phyloP scores from a whole-genome alignment of 1,140 invertebrate genomes.

The Fopius arisanus region DNA sequence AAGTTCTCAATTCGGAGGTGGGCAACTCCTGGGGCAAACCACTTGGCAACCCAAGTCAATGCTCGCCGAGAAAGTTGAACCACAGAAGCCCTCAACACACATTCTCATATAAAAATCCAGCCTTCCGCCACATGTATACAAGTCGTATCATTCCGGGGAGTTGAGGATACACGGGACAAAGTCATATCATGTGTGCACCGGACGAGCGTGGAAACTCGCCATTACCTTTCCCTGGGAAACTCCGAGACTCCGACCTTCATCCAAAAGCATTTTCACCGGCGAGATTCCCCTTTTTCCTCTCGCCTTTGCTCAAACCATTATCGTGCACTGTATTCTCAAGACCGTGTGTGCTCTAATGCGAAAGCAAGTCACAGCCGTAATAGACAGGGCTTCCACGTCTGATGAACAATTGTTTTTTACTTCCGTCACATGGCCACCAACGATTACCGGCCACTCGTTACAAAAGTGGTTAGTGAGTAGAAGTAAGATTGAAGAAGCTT shows the following conservation, averaged over 20 bases:
- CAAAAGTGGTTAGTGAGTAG: not conserved
- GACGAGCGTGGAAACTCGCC: not conserved
- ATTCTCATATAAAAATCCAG: not conserved
- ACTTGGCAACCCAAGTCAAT: not conserved
- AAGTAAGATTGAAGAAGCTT: too few relatives aligned
- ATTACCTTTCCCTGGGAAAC: not conserved
- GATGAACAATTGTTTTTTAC: constrained; percentile 15
- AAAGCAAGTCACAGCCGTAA: not conserved
- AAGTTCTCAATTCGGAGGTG: constrained; percentile 14
- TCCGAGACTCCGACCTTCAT: not conserved
- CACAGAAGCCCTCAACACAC: not conserved
- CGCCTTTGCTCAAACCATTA: not conserved
- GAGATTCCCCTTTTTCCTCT: not conserved
- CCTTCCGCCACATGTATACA: not conserved
- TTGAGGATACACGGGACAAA: not conserved
- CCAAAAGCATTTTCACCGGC: not conserved
- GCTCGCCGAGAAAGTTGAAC: not conserved
- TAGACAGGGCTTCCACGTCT: not conserved
- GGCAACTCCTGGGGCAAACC: constrained; percentile 2
- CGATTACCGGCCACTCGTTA: not conserved
- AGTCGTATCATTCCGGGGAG: not conserved
- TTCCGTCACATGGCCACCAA: not conserved
- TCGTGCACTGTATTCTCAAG: not conserved
- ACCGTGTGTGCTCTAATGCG: not conserved
- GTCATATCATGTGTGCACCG: not conserved